A percentile compares a stretch with the other conserved stretches of the same genome.
phyloP scores from a whole-genome alignment of 2,888 invertebrate genomes.

The Venusia cambrica region DNA sequence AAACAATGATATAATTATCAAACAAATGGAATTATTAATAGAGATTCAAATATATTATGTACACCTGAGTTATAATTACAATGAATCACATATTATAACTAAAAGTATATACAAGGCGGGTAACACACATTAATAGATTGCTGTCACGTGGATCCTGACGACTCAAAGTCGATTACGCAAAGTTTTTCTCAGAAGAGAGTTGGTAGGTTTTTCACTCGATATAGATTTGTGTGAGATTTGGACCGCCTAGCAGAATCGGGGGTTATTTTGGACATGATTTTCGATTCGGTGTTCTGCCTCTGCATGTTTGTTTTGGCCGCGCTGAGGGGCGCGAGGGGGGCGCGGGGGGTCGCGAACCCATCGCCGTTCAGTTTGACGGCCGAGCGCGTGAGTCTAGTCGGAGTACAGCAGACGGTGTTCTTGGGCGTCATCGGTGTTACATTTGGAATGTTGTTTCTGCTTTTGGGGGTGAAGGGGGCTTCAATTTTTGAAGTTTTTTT shows the following conservation, averaged over 20 bases:
- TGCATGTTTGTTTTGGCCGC: conserved; percentile 57
- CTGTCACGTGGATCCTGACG: conserved; percentile 6
- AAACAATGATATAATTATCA: neutral
- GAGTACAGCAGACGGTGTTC: conserved; percentile 52
- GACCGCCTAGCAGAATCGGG: conserved; percentile 58
- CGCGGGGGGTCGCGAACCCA: conserved; percentile 66
- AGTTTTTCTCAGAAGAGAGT: conserved; percentile 52
- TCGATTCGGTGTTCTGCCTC: conserved; percentile 51
- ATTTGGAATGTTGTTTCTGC: conserved; percentile 63
- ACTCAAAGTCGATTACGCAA: conserved; percentile 7
- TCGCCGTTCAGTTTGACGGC: conserved; percentile 60
- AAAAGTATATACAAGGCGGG: conserved; percentile 14
- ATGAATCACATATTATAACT: conserved; percentile 29
- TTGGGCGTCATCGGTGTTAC: conserved; percentile 52
- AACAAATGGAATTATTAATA: conserved; percentile 8
- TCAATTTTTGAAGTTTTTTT: conserved; percentile 53
- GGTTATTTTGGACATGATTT: conserved; percentile 49
- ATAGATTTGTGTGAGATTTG: conserved; percentile 63
- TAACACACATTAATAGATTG: conserved; percentile 23
- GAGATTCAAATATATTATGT: conserved; percentile 48
- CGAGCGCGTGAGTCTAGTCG: conserved; percentile 62
- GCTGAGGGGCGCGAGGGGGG: conserved; percentile 65
- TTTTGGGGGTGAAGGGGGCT: conserved; percentile 56
- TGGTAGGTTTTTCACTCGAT: conserved; percentile 60
- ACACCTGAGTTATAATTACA: conserved; percentile 33